These are phyloP conservation scores for Cylas formicarius DNA, from an alignment of 1,140 invertebrate species.

Conservation along the genomic window DNA sequence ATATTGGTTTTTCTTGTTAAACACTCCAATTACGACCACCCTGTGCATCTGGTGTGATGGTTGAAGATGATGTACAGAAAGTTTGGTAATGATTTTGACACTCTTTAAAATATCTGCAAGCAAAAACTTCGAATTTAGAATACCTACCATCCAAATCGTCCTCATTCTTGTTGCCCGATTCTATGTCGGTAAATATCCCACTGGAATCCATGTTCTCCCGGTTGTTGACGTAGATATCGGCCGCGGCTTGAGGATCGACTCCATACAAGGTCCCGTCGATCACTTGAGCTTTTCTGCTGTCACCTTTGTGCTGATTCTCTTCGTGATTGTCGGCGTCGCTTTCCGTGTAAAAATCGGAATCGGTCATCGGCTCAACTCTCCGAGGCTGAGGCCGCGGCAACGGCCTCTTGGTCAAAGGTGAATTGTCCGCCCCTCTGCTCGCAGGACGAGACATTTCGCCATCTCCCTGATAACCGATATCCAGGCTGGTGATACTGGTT, in stretches of 20 bases:
- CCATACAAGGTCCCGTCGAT: slow-evolving; percentile 80
- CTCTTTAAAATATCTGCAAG: too few species aligned
- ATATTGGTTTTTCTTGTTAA: too few species aligned
- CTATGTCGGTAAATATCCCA: slow-evolving; percentile 76
- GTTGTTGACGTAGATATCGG: slow-evolving; percentile 45
- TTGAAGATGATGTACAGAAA: too few species aligned
- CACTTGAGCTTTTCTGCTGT: slow-evolving; percentile 65
- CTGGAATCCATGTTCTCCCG: slow-evolving; percentile 75
- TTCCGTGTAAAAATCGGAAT: slow-evolving; percentile 83
- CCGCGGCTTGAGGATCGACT: slow-evolving; percentile 45
- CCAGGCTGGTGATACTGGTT: slow-evolving; percentile 78
- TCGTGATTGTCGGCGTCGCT: slow-evolving; percentile 75
- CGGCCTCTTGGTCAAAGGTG: slow-evolving; percentile 44
- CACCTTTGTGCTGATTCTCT: slow-evolving; percentile 56
- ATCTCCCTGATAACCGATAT: slow-evolving; percentile 79
- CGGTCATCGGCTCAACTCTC: slow-evolving; percentile 74
- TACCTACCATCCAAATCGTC: slow-evolving; percentile 31
- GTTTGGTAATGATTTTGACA: too few species aligned
- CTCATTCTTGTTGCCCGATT: slow-evolving; percentile 45
- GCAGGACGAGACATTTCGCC: slow-evolving; percentile 74
- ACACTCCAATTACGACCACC: too few species aligned
- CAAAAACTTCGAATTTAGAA: too few species aligned
- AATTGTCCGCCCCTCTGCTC: slow-evolving; percentile 65
- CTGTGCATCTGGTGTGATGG: too few species aligned
- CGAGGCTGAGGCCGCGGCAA: slow-evolving; percentile 41